These are phyloP conservation scores for Zaprionus gabonicus DNA, from an alignment of 1,140 invertebrate genomes.

Conservation along the genomic window DNA sequence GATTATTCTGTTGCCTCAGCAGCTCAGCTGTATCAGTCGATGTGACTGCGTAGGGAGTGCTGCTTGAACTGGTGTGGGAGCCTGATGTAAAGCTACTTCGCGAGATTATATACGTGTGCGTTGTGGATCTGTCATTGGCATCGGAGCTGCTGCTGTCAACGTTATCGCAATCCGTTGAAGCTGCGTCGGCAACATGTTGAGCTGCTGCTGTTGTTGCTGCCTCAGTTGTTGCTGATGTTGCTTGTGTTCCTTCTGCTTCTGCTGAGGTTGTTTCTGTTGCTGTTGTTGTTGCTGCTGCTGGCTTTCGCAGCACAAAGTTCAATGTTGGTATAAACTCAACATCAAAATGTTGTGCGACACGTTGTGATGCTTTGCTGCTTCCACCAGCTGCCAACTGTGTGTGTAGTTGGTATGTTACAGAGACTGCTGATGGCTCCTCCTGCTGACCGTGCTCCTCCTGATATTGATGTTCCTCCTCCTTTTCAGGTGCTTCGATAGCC, in stretches of 20 bases:
- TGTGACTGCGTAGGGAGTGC: slow-evolving; percentile 65
- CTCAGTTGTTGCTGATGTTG: background rate
- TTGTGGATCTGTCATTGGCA: slow-evolving; percentile 64
- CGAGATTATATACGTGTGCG: slow-evolving; percentile 74
- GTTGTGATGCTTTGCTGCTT: background rate
- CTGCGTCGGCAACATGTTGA: slow-evolving; percentile 53
- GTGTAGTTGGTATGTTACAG: slow-evolving; percentile 5
- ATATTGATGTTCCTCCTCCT: background rate
- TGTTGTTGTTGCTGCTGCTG: slow-evolving; percentile 15
- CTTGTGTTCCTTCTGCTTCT: too few species aligned
- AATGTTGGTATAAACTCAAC: slow-evolving; percentile 77
- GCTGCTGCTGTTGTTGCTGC: slow-evolving; percentile 14
- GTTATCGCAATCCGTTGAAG: slow-evolving; percentile 3
- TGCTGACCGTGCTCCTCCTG: background rate
- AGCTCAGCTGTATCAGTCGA: slow-evolving; percentile 72
- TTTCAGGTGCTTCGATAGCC: slow-evolving; percentile 55
- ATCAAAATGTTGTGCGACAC: slow-evolving; percentile 49
- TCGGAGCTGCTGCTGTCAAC: slow-evolving; percentile 37
- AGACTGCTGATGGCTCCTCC: slow-evolving; percentile 33
- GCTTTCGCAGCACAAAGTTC: slow-evolving; percentile 61
- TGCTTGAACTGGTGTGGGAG: slow-evolving; percentile 51
- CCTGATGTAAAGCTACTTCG: slow-evolving; percentile 57
- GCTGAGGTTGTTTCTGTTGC: background rate
- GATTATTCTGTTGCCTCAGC: slow-evolving; percentile 67
- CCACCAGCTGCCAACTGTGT: background rate